Conservation (phyloP, 2,888 invertebrate genomes). For the Seira musarum region DNA sequence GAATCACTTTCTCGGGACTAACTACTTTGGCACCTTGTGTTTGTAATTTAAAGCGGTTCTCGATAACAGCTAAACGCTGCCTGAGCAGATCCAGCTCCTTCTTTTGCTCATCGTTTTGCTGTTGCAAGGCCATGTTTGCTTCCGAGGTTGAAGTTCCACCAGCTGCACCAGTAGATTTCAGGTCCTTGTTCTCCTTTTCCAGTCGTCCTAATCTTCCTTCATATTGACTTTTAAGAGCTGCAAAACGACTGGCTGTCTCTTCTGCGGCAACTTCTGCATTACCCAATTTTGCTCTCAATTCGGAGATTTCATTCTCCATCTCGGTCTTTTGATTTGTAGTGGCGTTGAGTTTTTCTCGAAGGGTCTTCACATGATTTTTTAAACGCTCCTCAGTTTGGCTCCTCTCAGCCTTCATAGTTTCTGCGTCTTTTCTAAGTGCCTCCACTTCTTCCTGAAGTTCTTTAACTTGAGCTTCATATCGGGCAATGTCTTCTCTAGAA, state of each 20-base stretch:
- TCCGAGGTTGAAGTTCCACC: not conserved
- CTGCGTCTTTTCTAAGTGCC: slow-evolving; percentile 58
- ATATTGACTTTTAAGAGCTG: slow-evolving; percentile 80
- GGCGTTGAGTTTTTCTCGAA: slow-evolving; percentile 58
- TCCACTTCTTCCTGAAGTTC: slow-evolving; percentile 64
- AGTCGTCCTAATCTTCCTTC: slow-evolving; percentile 80
- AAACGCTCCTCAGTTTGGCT: slow-evolving; percentile 57
- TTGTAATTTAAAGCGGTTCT: slow-evolving; percentile 70
- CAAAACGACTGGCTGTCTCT: slow-evolving; percentile 73
- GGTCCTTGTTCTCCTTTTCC: slow-evolving; percentile 82
- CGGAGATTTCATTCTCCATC: slow-evolving; percentile 51
- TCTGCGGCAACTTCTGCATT: slow-evolving; percentile 71
- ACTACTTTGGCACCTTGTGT: slow-evolving; percentile 61
- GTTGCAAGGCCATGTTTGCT: slow-evolving; percentile 71
- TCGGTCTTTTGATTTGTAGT: slow-evolving; percentile 54
- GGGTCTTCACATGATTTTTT: slow-evolving; percentile 57
- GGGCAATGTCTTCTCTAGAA: slow-evolving; percentile 78
- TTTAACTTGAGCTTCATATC: slow-evolving; percentile 75
- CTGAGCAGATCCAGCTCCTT: slow-evolving; percentile 81
- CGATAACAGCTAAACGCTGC: slow-evolving; percentile 68
- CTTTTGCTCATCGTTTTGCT: slow-evolving; percentile 81
- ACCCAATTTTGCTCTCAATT: slow-evolving; percentile 70
- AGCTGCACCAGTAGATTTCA: slow-evolving; percentile 73
- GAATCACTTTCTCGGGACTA: slow-evolving; percentile 54
- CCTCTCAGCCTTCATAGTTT: slow-evolving; percentile 56